Base-by-base conservation (phyloP, 2,888 invertebrate species). In the Nymphalis c-album region DNA sequence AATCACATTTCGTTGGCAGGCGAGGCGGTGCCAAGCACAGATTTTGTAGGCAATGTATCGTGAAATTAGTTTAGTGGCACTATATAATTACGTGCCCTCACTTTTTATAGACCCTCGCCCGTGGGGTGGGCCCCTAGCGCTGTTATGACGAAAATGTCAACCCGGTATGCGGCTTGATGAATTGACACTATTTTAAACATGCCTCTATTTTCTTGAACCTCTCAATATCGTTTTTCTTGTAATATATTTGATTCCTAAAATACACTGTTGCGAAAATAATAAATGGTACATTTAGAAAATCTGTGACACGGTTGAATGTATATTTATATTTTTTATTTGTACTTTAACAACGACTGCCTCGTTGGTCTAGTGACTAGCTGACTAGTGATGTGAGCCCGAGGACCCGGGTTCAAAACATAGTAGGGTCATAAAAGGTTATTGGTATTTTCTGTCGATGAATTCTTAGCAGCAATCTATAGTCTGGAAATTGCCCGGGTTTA, bases 41-140 rank as follows among this genome's bases (percentile, higher is more conserved):
- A 91, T 92, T 92, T 91, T 85, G 88, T 83, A 85, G 90, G 88
- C 92, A 91, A 91, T 91, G 91, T 92, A 91, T 91, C 92, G 91
- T 92, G 90, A 92, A 92, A 92, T 92, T 91, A 92, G 92, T 91
- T 92, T 92, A 91, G 89, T 90, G 88, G 88, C 88, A 91, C 90
- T 91, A 91, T 92, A 91, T 92, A 92, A 92, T 92, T 92, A 92
- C 87, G 88, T 83, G 83, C 87, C 89, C 90, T 85, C 82, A 84
- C 83, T 90, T 91, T 91, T 91, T 91, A 90, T 88, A 80, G 85
- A 79, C 86, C 86, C 85, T 80, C 77, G 76, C 75, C 74, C 76
- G 63, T 77, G 78, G 81, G 84, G 83, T 77, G 76, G 78, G 76
- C 75, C 80, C 82, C 84, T 80, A 76, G 71, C 71, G 71, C 76